Conservation (phyloP, 2,797 vertebrate genomes). For the Enteromius afrohamiltoni region DNA sequence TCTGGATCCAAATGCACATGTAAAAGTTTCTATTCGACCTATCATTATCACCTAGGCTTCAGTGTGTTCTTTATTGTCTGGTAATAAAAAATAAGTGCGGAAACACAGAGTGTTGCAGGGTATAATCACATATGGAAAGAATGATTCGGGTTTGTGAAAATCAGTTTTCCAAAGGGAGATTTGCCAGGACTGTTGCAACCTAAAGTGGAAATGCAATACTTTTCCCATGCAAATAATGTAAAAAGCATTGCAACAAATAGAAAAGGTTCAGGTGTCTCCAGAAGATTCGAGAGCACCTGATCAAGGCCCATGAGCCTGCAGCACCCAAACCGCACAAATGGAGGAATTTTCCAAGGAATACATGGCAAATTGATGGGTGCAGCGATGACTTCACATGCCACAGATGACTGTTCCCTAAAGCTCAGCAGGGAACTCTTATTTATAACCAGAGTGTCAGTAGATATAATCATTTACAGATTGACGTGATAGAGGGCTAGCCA, state of each 20-base stretch:
- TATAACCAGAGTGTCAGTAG: constrained; percentile 49
- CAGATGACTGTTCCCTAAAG: constrained; percentile 28
- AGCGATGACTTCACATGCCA: constrained; percentile 19
- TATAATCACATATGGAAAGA: constrained; percentile 40
- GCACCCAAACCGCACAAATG: constrained; percentile 31
- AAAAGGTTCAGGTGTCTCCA: constrained; percentile 55
- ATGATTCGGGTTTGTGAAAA: constrained; percentile 40
- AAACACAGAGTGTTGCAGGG: constrained; percentile 18
- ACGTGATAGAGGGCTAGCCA: constrained; percentile 53
- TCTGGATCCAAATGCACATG: background rate
- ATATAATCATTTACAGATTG: constrained; percentile 50
- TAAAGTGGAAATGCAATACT: constrained; percentile 8
- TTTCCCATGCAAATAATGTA: constrained; percentile 48
- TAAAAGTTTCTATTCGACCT: constrained; percentile 1
- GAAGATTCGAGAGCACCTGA: constrained; percentile 44
- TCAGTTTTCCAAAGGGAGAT: constrained; percentile 41
- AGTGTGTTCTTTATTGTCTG: constrained; percentile 39
- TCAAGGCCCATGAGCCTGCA: constrained; percentile 32
- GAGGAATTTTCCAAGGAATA: constrained; percentile 27
- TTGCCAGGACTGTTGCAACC: constrained; percentile 33
- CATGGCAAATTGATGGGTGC: constrained; percentile 45
- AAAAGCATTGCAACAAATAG: constrained; percentile 65
- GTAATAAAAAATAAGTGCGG: constrained; percentile 26
- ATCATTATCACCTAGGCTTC: constrained; percentile 5
- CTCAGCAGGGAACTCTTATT: constrained; percentile 40